Evolutionary conservation across 2,888 invertebrate genomes (phyloP).

Genomic region (Thyatira batis): DNA sequence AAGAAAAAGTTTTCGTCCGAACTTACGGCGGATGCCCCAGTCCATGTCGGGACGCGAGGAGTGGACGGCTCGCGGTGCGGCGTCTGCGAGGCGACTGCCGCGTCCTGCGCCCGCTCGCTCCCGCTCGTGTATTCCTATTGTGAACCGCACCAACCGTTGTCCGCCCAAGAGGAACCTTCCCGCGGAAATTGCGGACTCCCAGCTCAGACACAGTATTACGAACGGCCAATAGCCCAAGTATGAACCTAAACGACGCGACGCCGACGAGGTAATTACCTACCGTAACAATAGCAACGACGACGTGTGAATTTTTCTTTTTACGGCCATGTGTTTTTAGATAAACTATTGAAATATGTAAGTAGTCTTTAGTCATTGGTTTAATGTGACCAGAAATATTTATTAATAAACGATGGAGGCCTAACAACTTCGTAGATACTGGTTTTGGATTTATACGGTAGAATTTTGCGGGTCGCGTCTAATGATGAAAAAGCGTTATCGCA

Average conservation of each 20-base stretch:
- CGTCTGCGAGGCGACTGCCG: conserved; percentile 77
- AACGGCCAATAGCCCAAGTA: conserved; percentile 20
- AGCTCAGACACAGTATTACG: conserved; percentile 23
- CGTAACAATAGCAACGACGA: conserved; percentile 8
- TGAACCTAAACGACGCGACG: conserved; percentile 9
- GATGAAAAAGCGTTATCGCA: conserved; percentile 44
- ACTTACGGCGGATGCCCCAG: conserved; percentile 82
- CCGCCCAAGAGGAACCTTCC: conserved; percentile 45
- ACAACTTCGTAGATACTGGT: neutral
- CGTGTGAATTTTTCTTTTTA: neutral
- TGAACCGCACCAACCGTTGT: conserved; percentile 55
- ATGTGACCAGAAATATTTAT: neutral
- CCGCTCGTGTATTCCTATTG: conserved; percentile 59
- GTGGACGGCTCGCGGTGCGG: conserved; percentile 68
- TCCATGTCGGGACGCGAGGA: conserved; percentile 67
- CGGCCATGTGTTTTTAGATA: neutral
- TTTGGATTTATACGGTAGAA: neutral
- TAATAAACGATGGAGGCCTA: neutral
- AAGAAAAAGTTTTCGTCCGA: conserved; percentile 48
- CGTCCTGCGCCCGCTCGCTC: conserved; percentile 70
- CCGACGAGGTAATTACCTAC: conserved; percentile 25
- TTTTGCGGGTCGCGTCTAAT: conserved; percentile 30
- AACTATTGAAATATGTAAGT: neutral
- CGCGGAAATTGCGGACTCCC: conserved; percentile 42
- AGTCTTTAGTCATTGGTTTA: neutral